Conservation (phyloP, 1,140 invertebrate species). For the Ips nitidus region DNA sequence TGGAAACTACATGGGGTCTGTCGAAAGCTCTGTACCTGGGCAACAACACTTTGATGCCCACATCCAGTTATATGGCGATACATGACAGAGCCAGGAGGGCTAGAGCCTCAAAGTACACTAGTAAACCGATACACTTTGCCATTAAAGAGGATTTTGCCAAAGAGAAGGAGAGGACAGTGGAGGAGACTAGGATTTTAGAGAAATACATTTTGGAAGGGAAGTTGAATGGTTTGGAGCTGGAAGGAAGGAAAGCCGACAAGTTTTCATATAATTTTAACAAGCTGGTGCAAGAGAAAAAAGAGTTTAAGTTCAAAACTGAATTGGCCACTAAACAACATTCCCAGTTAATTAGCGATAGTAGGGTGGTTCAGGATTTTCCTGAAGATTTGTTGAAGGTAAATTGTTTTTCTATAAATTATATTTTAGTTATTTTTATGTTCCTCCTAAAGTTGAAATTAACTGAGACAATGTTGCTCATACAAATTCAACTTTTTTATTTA, state of each 20-base stretch:
- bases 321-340: slow-evolving; percentile 63
- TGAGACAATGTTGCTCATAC: too few relatives aligned
- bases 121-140: slow-evolving; percentile 65
- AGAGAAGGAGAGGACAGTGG: slow-evolving; percentile 56
- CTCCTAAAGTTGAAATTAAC: too few relatives aligned
- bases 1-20: slow-evolving; percentile 85
- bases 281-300: slow-evolving; percentile 57
- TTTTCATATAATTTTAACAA: slow-evolving; percentile 55
- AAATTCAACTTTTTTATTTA: too few relatives aligned
- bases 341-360: slow-evolving; percentile 66
- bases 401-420: not conserved
- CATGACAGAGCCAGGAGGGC: slow-evolving; percentile 71
- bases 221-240: slow-evolving; percentile 71
- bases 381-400: slow-evolving; percentile 61
- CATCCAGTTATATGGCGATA: slow-evolving; percentile 72
- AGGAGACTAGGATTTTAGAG: slow-evolving; percentile 71
- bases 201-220: slow-evolving; percentile 81
- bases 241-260: slow-evolving; percentile 53
- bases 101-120: slow-evolving; percentile 66
- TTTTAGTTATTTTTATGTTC: not conserved
- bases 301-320: slow-evolving; percentile 66
- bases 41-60: slow-evolving; percentile 78
- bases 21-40: slow-evolving; percentile 80
- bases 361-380: slow-evolving; percentile 73
- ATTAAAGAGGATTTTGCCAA: slow-evolving; percentile 62